Percentiles rank a stretch among this genome's conserved stretches.
phyloP scores from a whole-genome alignment of 2,888 invertebrate genomes.

The Lithosia quadra region DNA sequence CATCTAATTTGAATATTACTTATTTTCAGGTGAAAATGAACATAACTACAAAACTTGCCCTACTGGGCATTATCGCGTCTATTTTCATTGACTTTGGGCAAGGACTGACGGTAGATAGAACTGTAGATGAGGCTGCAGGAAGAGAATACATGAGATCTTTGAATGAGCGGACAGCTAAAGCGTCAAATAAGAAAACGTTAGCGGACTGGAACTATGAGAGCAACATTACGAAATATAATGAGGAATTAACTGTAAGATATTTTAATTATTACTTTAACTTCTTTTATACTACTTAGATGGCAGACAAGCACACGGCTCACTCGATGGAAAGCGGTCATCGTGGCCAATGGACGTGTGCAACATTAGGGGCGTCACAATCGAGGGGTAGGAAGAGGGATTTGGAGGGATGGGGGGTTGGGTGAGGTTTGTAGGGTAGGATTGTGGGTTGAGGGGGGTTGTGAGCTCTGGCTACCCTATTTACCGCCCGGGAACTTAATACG shows the following conservation, averaged over 20 bases:
- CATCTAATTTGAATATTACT: background rate
- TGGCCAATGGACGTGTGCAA: too few relatives aligned
- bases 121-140: slow-evolving; percentile 87
- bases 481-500: too few relatives aligned
- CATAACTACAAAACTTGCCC: slow-evolving; percentile 76
- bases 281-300: too few relatives aligned
- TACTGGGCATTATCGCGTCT: slow-evolving; percentile 80
- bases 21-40: slow-evolving; percentile 74
- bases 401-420: too few relatives aligned
- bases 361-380: too few relatives aligned
- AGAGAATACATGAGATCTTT: slow-evolving; percentile 87
- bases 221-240: slow-evolving; percentile 91
- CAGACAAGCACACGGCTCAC: too few relatives aligned
- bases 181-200: slow-evolving; percentile 85
- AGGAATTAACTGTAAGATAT: slow-evolving; percentile 76
- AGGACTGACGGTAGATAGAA: slow-evolving; percentile 79
- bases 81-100: slow-evolving; percentile 81
- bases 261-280: background rate
- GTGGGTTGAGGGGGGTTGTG: too few relatives aligned
- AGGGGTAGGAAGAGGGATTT: too few relatives aligned
- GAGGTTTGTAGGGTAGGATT: too few relatives aligned
- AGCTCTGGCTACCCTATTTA: too few relatives aligned
- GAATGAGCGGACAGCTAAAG: slow-evolving; percentile 85
- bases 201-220: slow-evolving; percentile 92
- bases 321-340: too few relatives aligned